Base-by-base conservation (phyloP, 2,888 invertebrate species). In the Coelopa pilipes region DNA sequence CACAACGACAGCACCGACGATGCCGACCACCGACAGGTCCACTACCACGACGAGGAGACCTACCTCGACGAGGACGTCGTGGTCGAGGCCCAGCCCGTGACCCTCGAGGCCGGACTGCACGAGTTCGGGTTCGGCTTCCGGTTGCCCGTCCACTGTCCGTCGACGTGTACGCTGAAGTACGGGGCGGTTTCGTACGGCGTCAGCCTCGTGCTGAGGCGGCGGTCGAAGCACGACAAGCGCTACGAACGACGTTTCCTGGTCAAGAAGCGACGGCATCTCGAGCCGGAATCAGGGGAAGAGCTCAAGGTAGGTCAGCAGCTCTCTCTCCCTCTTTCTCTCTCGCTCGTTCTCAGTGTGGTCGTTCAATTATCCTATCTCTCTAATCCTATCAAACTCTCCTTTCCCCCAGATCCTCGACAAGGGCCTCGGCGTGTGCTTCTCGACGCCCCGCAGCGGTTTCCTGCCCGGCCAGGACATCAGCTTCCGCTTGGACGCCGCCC, bases 401-500 rank as follows among this genome's bases (percentile, higher is more conserved):
- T 7, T 4, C 34, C 34, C 4, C 7, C 34, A 34, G 34, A 34
- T 7, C 34, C 7, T 34, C 34, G 34, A 34, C 34, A 34, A 34
- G 2, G 2, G 34, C 7, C 34, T 34, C 34, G 34, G 34, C 34
- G 34, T 34, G 2, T 34, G 57, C 0, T 71, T 74, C 17, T 67
- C 71, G 15, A 69, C 82, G n/a, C 66, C 79, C 0, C 81, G 81
- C 50, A 81, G 75, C 68, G 76, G 79, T 10, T 82, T 75, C 72
- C 82, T 79, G 65, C 83, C 83, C 0, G 84, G 84, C 0, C 83
- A 83, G 53, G 67, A 49, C 12, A 75, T 83, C 5, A 34, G 45
- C 59, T 82, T 75, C 71, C 70, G 72, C 13, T 45, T 82, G 59
- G n/a, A 59, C 0, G 21, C 53, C 24, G 13, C 24, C 45, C 13